A percentile compares a stretch with the other conserved stretches of the same genome.
Conservation (phyloP, 2,797 vertebrate species). For the Hafferia zeledoni region DNA sequence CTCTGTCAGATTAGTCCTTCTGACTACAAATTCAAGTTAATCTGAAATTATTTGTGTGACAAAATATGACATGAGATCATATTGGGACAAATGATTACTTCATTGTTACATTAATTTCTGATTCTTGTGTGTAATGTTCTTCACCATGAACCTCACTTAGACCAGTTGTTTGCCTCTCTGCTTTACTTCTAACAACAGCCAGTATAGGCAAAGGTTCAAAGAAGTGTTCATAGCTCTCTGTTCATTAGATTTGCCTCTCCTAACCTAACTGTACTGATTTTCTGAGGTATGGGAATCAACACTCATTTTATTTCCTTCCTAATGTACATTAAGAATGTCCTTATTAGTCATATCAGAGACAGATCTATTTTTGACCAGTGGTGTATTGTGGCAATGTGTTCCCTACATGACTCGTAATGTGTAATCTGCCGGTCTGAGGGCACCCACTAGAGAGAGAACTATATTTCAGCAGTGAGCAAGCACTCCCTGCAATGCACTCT, state of each 20-base stretch:
- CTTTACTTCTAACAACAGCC: background rate
- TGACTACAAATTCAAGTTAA: background rate
- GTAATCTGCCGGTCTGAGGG: background rate
- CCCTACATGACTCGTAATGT: background rate
- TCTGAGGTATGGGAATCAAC: background rate
- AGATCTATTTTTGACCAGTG: background rate
- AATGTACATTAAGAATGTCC: background rate
- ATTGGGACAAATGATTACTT: background rate
- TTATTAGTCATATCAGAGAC: conserved; percentile 3
- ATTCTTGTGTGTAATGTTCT: background rate
- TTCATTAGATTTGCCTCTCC: background rate
- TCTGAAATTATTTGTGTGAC: background rate
- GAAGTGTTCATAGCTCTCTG: background rate
- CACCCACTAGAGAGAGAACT: background rate
- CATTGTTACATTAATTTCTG: background rate
- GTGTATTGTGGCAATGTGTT: background rate
- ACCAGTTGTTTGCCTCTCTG: background rate
- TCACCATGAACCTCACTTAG: background rate
- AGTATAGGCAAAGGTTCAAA: background rate
- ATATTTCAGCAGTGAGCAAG: background rate
- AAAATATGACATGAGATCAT: background rate
- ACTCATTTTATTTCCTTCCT: background rate
- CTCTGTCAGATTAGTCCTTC: background rate
- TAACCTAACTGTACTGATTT: background rate
- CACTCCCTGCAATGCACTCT: background rate